Conservation (phyloP, 64 coral and sea anemone species). For the Stichodactyla mertensii region DNA sequence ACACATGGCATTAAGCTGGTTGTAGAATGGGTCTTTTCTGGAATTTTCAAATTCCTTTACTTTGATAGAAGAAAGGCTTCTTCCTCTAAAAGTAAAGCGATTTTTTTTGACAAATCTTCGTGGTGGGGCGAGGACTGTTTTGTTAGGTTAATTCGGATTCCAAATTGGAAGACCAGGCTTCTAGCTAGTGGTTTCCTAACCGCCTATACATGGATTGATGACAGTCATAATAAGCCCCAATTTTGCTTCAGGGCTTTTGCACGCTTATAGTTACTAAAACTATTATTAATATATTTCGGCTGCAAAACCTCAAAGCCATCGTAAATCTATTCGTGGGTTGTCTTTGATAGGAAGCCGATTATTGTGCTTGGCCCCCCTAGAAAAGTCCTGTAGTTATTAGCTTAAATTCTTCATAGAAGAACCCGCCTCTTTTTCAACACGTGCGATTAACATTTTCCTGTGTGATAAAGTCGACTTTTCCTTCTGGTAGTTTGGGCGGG, state of each 20-base stretch:
- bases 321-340: not conserved
- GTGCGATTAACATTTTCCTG: not conserved
- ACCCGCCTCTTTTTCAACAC: constrained; percentile 5
- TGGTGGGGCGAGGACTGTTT: not conserved
- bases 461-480: not conserved
- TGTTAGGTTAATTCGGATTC: not conserved
- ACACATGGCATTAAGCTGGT: no score
- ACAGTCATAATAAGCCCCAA: no score
- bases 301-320: not conserved
- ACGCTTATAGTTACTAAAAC: no score
- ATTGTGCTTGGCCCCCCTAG: not conserved
- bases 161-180: not conserved
- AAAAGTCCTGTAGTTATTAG: not conserved
- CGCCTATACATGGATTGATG: not conserved
- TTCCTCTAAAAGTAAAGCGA: not conserved
- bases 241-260: not conserved
- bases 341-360: not conserved
- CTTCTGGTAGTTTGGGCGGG: not conserved
- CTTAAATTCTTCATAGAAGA: not conserved
- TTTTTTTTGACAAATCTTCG: not conserved
- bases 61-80: not conserved
- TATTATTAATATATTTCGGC: no score
- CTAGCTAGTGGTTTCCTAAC: not conserved
- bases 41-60: not conserved
- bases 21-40: not conserved